Conservation (phyloP, 2,113 vertebrate genomes). For the Pica pica region DNA sequence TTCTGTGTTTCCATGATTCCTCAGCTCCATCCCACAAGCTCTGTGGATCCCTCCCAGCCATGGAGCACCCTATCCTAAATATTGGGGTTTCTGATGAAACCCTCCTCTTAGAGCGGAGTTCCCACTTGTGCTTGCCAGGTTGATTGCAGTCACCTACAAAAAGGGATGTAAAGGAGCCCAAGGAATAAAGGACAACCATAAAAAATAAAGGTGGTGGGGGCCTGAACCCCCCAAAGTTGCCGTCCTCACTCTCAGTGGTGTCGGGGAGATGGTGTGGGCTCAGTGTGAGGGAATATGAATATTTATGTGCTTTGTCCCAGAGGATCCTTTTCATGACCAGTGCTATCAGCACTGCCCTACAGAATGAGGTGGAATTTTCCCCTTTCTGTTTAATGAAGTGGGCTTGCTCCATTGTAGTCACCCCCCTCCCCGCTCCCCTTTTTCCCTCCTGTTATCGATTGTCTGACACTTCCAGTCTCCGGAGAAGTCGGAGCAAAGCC, state of each 20-base stretch:
- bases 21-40: not conserved
- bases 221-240: not conserved
- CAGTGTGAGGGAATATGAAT: not conserved
- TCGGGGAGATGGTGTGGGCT: rapidly evolving
- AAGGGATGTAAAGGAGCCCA: not conserved
- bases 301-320: not conserved
- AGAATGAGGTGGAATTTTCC: not conserved
- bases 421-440: not conserved
- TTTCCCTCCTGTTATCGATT: conserved; percentile 13
- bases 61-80: rapidly evolving
- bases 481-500: not conserved
- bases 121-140: not conserved
- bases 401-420: not conserved
- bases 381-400: not conserved
- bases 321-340: not conserved
- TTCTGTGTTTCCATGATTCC: not conserved
- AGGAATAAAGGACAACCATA: not conserved
- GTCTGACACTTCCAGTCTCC: conserved; percentile 25
- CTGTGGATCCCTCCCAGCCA: not conserved
- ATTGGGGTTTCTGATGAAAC: not conserved
- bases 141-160: not conserved
- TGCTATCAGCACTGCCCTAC: not conserved
- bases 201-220: not conserved
- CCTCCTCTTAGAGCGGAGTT: not conserved
- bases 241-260: not conserved